Conservation (phyloP, 2,113 vertebrate genomes). For the Chloropsis hardwickii region DNA sequence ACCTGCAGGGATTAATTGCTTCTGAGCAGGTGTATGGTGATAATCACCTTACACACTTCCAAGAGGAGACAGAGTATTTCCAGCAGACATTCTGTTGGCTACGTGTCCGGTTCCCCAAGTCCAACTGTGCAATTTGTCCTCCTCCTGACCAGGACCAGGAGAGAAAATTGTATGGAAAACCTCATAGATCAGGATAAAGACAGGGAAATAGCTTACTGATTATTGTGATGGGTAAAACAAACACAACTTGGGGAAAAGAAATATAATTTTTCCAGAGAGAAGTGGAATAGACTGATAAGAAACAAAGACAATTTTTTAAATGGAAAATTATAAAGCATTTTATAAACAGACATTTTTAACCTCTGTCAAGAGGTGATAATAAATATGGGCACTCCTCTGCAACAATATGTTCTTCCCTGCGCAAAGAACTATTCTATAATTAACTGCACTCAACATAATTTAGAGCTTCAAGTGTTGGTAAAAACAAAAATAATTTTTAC, state of each 20-base stretch:
- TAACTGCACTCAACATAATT: neutral
- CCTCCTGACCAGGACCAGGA: neutral
- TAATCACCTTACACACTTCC: neutral
- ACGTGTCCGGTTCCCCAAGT: neutral
- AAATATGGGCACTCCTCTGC: neutral
- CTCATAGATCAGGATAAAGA: neutral
- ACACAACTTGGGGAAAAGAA: neutral
- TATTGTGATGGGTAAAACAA: neutral
- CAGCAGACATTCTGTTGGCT: neutral
- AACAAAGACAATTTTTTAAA: neutral
- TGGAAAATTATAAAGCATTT: neutral
- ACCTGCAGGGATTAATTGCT: neutral
- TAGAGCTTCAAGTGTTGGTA: slow-evolving; percentile 3
- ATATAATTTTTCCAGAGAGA: neutral
- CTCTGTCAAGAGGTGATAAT: neutral
- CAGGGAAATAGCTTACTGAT: neutral
- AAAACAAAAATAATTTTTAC: slow-evolving; percentile 42
- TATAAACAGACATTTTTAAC: neutral
- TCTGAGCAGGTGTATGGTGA: neutral
- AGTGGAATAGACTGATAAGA: neutral
- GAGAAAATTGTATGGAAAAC: neutral
- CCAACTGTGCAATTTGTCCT: neutral
- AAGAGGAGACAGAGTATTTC: neutral
- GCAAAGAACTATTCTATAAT: neutral
- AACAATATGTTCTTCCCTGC: neutral